phyloP scores from a whole-genome alignment of 2,113 vertebrate genomes.

The Macaca nemestrina region DNA sequence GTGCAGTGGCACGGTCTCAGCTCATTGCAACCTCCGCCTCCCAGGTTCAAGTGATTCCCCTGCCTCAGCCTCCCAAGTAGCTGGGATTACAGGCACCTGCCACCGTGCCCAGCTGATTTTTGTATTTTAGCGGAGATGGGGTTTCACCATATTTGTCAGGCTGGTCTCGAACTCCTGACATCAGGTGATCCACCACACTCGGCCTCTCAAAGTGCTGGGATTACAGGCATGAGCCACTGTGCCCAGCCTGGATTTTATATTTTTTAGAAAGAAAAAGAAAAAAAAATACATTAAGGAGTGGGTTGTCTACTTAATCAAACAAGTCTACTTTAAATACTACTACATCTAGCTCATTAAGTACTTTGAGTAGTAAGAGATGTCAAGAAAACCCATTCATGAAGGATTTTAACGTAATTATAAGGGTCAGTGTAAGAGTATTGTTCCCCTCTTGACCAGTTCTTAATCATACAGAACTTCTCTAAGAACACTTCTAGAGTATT shows the following conservation, averaged over 20 bases:
- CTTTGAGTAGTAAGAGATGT: slow-evolving; percentile 9
- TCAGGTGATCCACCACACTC: too few species aligned
- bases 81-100: too few species aligned
- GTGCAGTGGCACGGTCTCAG: too few species aligned
- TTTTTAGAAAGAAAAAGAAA: background rate
- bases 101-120: too few species aligned
- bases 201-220: too few species aligned
- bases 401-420: slow-evolving; percentile 43
- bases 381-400: slow-evolving; percentile 39
- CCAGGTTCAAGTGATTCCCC: too few species aligned
- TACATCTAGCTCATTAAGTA: slow-evolving; percentile 59
- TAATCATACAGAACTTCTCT: background rate
- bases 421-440: slow-evolving; percentile 25
- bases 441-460: slow-evolving; percentile 42
- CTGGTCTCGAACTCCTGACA: too few species aligned
- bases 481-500: background rate
- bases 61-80: too few species aligned
- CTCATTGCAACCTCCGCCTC: too few species aligned
- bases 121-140: too few species aligned
- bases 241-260: background rate
- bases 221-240: too few species aligned
- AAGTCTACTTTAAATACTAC: slow-evolving; percentile 43
- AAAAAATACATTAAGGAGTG: slow-evolving; percentile 15
- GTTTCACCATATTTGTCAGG: too few species aligned
- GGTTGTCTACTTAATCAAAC: slow-evolving; percentile 50